These are phyloP conservation scores for Cynodonichthys magdalenae DNA, from an alignment of 2,797 vertebrate genomes.

Conservation along the genomic window DNA sequence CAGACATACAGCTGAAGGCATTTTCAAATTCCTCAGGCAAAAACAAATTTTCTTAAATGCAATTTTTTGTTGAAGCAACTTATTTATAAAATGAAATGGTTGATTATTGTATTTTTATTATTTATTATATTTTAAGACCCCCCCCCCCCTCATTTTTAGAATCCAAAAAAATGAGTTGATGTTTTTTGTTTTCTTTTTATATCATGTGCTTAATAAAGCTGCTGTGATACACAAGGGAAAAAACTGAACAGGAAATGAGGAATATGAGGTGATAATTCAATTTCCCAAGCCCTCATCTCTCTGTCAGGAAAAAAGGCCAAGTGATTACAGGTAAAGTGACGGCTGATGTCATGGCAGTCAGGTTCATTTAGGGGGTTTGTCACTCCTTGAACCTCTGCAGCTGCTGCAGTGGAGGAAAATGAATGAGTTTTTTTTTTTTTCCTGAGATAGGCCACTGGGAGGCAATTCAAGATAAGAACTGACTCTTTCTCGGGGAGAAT, in stretches of 20 bases:
- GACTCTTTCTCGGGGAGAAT: neutral
- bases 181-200: too few relatives aligned
- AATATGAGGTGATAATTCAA: conserved; percentile 31
- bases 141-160: too few relatives aligned
- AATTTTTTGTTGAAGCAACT: too few relatives aligned
- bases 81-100: too few relatives aligned
- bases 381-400: conserved; percentile 49
- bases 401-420: conserved; percentile 33
- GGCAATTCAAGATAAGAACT: conserved; percentile 8
- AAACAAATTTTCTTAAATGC: too few relatives aligned
- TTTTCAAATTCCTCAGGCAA: too few relatives aligned
- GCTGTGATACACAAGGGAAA: too few relatives aligned
- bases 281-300: conserved; percentile 35
- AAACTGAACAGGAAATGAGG: neutral
- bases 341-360: conserved; percentile 56
- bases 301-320: conserved; percentile 37
- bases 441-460: conserved; percentile 25
- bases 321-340: conserved; percentile 57
- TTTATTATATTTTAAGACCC: too few relatives aligned
- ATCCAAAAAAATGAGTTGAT: too few relatives aligned
- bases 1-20: too few relatives aligned
- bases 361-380: conserved; percentile 44
- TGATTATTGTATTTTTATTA: too few relatives aligned
- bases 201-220: too few relatives aligned
- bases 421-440: conserved; percentile 41